phyloP scores from a whole-genome alignment of 2,113 vertebrate genomes.

The Corythornis vintsioides region DNA sequence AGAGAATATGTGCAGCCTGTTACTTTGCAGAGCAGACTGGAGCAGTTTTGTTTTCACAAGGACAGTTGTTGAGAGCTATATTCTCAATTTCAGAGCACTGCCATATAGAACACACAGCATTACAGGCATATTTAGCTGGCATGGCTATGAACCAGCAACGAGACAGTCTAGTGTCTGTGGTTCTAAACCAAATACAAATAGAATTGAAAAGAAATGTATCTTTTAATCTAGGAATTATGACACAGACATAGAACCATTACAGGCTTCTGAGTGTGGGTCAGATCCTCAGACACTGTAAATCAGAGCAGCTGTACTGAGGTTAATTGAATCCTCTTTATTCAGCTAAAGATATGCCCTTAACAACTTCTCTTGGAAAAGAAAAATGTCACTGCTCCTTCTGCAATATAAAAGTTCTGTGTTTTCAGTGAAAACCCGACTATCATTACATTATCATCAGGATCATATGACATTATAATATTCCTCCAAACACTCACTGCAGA shows the following conservation, averaged over 20 bases:
- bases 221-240: neutral
- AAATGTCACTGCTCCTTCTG: neutral
- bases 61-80: slow-evolving; percentile 1
- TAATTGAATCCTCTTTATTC: slow-evolving; percentile 10
- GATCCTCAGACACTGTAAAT: neutral
- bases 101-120: neutral
- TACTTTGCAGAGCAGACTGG: neutral
- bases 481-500: neutral
- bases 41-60: slow-evolving; percentile 49
- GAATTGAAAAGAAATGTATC: neutral
- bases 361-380: neutral
- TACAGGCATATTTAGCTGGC: neutral
- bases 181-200: neutral
- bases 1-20: neutral
- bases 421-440: neutral
- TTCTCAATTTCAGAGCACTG: slow-evolving; percentile 6
- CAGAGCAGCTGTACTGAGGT: neutral
- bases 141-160: accelerated
- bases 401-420: neutral
- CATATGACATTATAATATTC: neutral
- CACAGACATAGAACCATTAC: neutral
- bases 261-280: neutral
- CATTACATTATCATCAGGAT: neutral
- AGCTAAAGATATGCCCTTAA: neutral
- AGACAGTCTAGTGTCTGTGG: neutral